Base-by-base conservation (phyloP, 2,113 vertebrate species). In the Lepus europaeus region DNA sequence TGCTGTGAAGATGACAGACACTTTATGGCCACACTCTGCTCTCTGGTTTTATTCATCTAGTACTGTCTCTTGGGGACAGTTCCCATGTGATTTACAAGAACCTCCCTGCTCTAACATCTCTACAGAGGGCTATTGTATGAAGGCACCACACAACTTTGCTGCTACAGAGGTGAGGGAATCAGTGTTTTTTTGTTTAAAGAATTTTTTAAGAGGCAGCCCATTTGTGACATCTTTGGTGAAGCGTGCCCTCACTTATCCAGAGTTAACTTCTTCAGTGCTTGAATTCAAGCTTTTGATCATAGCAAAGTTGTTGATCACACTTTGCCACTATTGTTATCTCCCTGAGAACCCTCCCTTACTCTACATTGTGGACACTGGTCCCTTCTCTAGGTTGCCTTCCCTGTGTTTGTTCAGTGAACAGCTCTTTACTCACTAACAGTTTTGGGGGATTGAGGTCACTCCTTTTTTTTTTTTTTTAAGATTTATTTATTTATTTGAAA, bases 361-460 rank as follows among this genome's bases (percentile, higher is more conserved):
- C 53, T 77, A 61, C 17, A 49, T n/a, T 23, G 25, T 77, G 49
- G 64, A 68, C 17, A 77, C 31, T 61, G 74, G 6, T 23, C 49
- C 77, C 14, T 90, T 94, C 45, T 33, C 64, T 68, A 31, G 61
- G 51, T 33, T 92, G 79, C 49, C 69, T 94, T 68, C 45, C 45
- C 92, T 78, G 63, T 85, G 72, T 56, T 51, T 90, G 87, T 90
- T 90, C 88, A 95, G 74, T 27, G 33, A 94, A 9, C 53, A 88
- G 80, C 56, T 92, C 45, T 94, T 93, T 72, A 87, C 31, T 90
- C 95, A 90, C 87, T 73, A 91, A 91, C 89, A 56, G 27, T 19
- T 73, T 89, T 11, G 53, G 76, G n/a, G 51, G 29, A 53, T 3
- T 77, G 16, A 45, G 68, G 36, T 61, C 45, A 83, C 72, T 76